These are phyloP conservation scores for Platanista minor DNA, from an alignment of 2,113 vertebrate genomes.

Conservation along the genomic window DNA sequence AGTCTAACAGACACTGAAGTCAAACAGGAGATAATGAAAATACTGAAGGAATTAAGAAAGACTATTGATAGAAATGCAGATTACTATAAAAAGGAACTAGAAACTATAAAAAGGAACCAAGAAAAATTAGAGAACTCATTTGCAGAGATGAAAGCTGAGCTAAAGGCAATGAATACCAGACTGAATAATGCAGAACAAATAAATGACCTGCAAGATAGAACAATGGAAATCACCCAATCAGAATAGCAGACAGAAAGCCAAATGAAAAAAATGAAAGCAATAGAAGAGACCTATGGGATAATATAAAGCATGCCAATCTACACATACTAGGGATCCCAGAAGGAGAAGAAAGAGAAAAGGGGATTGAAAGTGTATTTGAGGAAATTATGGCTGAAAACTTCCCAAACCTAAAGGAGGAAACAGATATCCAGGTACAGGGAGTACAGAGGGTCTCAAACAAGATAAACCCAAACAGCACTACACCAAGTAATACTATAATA, in stretches of 20 bases:
- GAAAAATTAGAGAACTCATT: background rate
- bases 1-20: background rate
- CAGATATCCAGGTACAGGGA: background rate
- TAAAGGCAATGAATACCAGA: background rate
- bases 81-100: background rate
- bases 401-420: background rate
- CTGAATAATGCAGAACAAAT: background rate
- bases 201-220: background rate
- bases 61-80: background rate
- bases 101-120: background rate
- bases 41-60: background rate
- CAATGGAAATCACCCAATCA: background rate
- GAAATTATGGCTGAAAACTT: background rate
- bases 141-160: background rate
- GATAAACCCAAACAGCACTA: background rate
- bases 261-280: background rate
- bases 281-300: background rate
- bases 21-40: background rate
- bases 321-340: background rate
- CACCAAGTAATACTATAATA: background rate
- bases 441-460: background rate
- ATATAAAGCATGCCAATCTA: background rate
- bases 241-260: background rate
- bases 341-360: background rate
- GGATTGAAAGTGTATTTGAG: background rate